Percentiles rank a stretch among this genome's conserved stretches.
Evolutionary conservation across 1,140 invertebrate species (phyloP).

Genomic region (Drosophila obscura): DNA sequence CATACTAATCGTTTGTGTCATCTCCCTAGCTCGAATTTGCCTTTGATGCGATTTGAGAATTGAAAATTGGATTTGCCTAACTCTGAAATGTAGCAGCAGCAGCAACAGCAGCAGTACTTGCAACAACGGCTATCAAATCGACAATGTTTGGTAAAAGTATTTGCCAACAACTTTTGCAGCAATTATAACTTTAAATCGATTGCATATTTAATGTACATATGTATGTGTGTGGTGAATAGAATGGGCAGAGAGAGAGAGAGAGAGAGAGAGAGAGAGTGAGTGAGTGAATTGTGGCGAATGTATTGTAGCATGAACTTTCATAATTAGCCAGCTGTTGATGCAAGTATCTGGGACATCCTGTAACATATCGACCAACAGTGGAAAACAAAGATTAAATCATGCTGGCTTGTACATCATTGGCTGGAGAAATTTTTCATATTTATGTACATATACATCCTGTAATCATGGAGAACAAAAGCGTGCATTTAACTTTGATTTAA

Average conservation of each 20-base stretch:
- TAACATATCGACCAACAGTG: not conserved
- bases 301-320: conserved; percentile 35
- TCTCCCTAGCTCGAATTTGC: not conserved
- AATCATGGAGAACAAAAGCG: no score
- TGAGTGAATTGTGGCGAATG: not conserved
- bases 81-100: conserved; percentile 41
- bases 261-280: no score
- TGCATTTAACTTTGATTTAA: no score
- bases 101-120: conserved; percentile 27
- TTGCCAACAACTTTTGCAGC: conserved; percentile 57
- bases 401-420: no score
- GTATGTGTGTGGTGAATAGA: not conserved
- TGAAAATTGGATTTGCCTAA: conserved; percentile 70
- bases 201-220: conserved; percentile 1
- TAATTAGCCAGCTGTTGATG: conserved; percentile 50
- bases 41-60: conserved; percentile 59
- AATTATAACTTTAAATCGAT: conserved; percentile 67
- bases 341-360: conserved; percentile 27
- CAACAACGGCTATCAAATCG: conserved; percentile 35
- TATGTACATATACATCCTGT: no score
- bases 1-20: not conserved
- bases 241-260: no score
- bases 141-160: conserved; percentile 62
- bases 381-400: conserved; percentile 33
- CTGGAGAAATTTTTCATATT: no score